Conservation (phyloP, 1,140 invertebrate genomes). For the Bombus vancouverensis region DNA sequence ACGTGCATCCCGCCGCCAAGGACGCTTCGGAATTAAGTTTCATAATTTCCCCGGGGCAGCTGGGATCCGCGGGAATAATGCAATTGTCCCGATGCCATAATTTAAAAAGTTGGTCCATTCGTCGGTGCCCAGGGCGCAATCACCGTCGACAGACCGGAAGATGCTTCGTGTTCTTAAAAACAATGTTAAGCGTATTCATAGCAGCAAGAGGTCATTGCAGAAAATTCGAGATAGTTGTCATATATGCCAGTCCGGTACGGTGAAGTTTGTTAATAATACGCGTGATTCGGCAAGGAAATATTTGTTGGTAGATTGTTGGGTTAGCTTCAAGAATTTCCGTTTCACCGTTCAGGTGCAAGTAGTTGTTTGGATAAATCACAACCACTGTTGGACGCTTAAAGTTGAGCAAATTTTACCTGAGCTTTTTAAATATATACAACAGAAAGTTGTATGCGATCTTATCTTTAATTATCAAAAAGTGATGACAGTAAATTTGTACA, state of each 20-base stretch:
- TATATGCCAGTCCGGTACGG: background rate
- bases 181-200: background rate
- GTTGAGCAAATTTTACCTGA: background rate
- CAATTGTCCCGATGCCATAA: slow-evolving; percentile 74
- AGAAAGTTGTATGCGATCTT: background rate
- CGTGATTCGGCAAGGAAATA: background rate
- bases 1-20: slow-evolving; percentile 19
- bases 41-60: slow-evolving; percentile 72
- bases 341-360: too few species aligned
- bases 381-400: background rate
- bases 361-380: background rate
- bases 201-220: background rate
- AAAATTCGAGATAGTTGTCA: too few species aligned
- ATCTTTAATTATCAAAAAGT: too few species aligned
- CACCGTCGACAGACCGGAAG: slow-evolving; percentile 47
- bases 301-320: background rate
- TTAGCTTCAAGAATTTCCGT: background rate
- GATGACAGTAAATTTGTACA: too few species aligned
- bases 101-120: slow-evolving; percentile 78
- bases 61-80: slow-evolving; percentile 67
- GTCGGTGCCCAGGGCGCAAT: slow-evolving; percentile 72
- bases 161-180: slow-evolving; percentile 8
- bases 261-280: background rate
- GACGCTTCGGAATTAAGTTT: slow-evolving; percentile 72
- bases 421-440: too few species aligned